A percentile compares a stretch with the other conserved stretches of the same genome.
Evolutionary conservation across 92 coral and sea anemone species (phyloP).

Genomic region (Porites rus): DNA sequence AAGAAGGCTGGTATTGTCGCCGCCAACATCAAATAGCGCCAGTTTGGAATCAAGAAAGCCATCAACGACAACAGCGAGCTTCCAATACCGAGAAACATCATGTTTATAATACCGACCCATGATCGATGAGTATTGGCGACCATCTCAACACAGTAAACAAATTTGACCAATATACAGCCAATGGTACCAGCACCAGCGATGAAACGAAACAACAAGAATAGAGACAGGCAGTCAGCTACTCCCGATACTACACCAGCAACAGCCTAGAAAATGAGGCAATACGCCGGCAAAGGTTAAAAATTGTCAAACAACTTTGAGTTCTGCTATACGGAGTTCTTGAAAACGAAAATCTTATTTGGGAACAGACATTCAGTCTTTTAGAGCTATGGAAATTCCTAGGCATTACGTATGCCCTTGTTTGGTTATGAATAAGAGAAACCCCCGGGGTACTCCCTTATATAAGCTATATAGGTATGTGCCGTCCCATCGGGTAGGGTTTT

Average conservation of each 20-base stretch:
- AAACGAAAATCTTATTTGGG: too few relatives aligned
- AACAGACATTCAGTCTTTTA: too few relatives aligned
- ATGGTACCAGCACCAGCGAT: constrained; percentile 80
- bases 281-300: too few relatives aligned
- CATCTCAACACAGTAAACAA: constrained; percentile 85
- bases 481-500: too few relatives aligned
- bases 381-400: too few relatives aligned
- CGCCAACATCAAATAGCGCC: background rate
- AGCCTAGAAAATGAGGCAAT: background rate
- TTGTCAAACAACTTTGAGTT: too few relatives aligned
- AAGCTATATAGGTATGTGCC: too few relatives aligned
- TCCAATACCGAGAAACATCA: constrained; percentile 71
- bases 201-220: constrained; percentile 79
- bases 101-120: constrained; percentile 70
- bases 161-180: constrained; percentile 79
- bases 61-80: background rate
- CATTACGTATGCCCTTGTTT: too few relatives aligned
- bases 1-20: background rate
- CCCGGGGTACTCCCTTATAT: too few relatives aligned
- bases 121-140: constrained; percentile 76
- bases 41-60: background rate
- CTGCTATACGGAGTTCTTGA: too few relatives aligned
- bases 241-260: constrained; percentile 21
- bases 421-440: too few relatives aligned
- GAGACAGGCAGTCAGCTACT: constrained; percentile 73